Base-by-base conservation (phyloP, 64 coral and sea anemone species). In the Exaiptasia diaphana region DNA sequence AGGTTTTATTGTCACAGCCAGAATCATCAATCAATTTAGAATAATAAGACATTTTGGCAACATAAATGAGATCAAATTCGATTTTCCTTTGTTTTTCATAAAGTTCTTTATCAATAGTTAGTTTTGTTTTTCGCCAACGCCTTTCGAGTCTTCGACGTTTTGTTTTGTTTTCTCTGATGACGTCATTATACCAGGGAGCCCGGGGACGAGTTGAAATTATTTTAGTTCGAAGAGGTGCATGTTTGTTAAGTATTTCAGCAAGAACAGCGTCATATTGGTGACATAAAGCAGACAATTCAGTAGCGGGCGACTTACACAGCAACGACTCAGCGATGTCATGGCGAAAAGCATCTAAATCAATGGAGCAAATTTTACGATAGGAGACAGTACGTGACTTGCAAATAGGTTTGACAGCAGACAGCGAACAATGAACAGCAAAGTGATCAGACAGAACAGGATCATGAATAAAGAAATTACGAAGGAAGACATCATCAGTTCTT, bases 391-490 rank as follows among this genome's bases (percentile, higher is more conserved):
- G 52, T 26, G 38, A 61, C 30, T 21, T 23, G 11, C 45, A 43
- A 79, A 59, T 34, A 62, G 76, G 76, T 58, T 41, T 79, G n/a
- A 44, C 45, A 26, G 46, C 60, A 79, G 55, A 56, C 54, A 79
- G 45, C 35, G n/a, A 34, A 26, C 76, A 79, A 55, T 79, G 76
- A 64, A 79, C 76, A 79, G 76, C 76, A 41, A 40, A 79, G 42
- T 74, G 71, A 52, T 74, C 71, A n/a, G 38, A 79, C 41, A 64
- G 45, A 79, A 64, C 76, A 38, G 76, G 76, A 59, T 79, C 54
- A 32, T 79, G 9, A 27, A 79, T 38, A 5, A 26, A 59, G 31
- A 79, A 41, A 45, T 79, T 79, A 44, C 37, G 13, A 25, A 44
- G 8, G n/a, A n/a, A n/a, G n/a, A n/a, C n/a, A n/a, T n/a, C n/a